Evolutionary conservation across 2,797 vertebrate species (phyloP), one percentile per base, ranked within the genome.

Genomic region (Hozukius guyotensis): DNA sequence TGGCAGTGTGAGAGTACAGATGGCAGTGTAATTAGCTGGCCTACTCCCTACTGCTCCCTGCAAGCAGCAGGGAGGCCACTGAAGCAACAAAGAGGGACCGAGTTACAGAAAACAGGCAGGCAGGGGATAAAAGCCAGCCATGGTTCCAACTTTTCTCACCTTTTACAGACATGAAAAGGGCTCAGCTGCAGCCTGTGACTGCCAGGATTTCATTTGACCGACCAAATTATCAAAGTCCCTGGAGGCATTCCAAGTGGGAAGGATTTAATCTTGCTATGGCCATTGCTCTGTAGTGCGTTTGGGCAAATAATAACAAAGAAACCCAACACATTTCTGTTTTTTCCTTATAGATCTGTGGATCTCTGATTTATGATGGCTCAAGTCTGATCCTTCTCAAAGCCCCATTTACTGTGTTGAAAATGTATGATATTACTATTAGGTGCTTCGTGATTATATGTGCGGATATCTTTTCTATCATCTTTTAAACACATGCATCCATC

Each of bases 11-110:
- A 80, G 81, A 36, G 82, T 89, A 77, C 95, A 96, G 94, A 95
- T 95, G 94, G 95, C 85, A 25, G 70, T 34, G 78, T 91, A 94
- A 95, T 95, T 92, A 94, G 72, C 81, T 57, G 74, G 24, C 82
- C 77, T 66, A 2, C 81, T 77, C 83, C 87, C 92, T 25, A 55
- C 80, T 79, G 91, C 79, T 93, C 68, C 81, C 66, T 3, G 49
- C 84, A 81, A 55, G 83, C 78, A 56, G 72, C 80, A 20, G 18
- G 31, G 53, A 72, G 80, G 62, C 79, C 68, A 53, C 29, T 3
- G 78, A 73, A 82, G 80, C 77, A 64, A 59, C 78, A 31, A 61
- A 9, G 66, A 64, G 42, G 32, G 59, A 42, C 55, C 11, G 59
- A 78, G 70, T 42, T 36, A 74, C 12, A 73, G 61, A 52, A 59